phyloP scores from a whole-genome alignment of 2,888 invertebrate genomes.

The Drosophila histrio region DNA sequence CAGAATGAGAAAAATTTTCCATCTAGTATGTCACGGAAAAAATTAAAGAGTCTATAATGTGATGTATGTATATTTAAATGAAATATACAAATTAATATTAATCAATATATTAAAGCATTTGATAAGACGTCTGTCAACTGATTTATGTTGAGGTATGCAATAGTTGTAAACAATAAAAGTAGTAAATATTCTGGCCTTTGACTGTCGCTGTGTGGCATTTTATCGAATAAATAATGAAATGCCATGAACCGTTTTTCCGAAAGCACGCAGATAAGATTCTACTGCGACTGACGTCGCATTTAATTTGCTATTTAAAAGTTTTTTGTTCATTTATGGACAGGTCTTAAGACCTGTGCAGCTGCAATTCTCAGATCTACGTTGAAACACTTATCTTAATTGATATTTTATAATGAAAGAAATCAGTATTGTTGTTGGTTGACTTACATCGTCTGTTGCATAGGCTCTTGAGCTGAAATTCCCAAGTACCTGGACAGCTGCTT shows the following conservation, averaged over 20 bases:
- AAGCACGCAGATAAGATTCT: neutral
- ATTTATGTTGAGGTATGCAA: too few species aligned
- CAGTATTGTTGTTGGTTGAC: constrained; percentile 1
- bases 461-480: constrained; percentile 21
- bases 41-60: neutral
- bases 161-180: too few species aligned
- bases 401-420: constrained; percentile 40
- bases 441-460: constrained; percentile 27
- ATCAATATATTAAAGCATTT: neutral
- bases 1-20: neutral
- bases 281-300: neutral
- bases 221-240: too few species aligned
- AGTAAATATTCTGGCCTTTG: too few species aligned
- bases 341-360: neutral
- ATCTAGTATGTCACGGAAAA: neutral
- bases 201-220: too few species aligned
- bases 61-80: neutral
- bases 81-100: neutral
- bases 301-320: neutral
- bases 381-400: constrained; percentile 53
- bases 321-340: neutral
- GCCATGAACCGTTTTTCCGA: neutral
- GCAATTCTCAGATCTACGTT: constrained; percentile 6
- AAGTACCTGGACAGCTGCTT: constrained; percentile 34
- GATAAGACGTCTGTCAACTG: too few species aligned